Base-by-base conservation (phyloP, 2,888 invertebrate species). In the Subacronicta megacephala region DNA sequence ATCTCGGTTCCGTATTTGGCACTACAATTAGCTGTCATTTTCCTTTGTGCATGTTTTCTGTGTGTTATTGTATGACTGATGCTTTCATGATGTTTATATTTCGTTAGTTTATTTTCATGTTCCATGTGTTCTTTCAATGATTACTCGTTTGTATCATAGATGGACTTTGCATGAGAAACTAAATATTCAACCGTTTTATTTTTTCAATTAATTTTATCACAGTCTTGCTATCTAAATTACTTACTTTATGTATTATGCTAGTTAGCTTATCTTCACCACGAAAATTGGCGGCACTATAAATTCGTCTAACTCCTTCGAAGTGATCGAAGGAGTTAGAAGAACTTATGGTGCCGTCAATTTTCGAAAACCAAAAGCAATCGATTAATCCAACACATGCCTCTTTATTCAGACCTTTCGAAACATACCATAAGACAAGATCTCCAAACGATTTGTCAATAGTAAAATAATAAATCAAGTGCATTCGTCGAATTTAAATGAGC, bases 11-110 rank as follows among this genome's bases (percentile, higher is more conserved):
- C 92, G 81, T 91, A 85, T 91, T 87, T 80, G 90, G 84, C 79
- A 77, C 76, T 75, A 83, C 89, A 90, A 91, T 92, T 90, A 90
- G 84, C 87, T 88, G 89, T 90, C 90, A 87, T 87, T 84, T 83
- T 83, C 42, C 86, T 88, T 90, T 88, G 86, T 89, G 82, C 80
- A 81, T 75, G 82, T 75, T 82, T 26, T 57, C 79, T 81, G 74
- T 83, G 74, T 82, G 79, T 86, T 81, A 85, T 88, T 86, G 84
- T 84, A 81, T 78, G 81, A 78, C 73, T 73, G 68, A 61, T 77
- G 67, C 64, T 74, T 68, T 42, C 57, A 17, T 33, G 35, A 37
- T 52, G 26, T 56, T 41, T 56, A 29, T 6, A 36, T 43, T 20
- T 62, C 36, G n/a, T 63, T 37, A 9, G n/a, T 10, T 23, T 51